A percentile compares a stretch with the other conserved stretches of the same genome.
Evolutionary conservation across 2,888 invertebrate species (phyloP).

Genomic region (Coenonympha glycerion): DNA sequence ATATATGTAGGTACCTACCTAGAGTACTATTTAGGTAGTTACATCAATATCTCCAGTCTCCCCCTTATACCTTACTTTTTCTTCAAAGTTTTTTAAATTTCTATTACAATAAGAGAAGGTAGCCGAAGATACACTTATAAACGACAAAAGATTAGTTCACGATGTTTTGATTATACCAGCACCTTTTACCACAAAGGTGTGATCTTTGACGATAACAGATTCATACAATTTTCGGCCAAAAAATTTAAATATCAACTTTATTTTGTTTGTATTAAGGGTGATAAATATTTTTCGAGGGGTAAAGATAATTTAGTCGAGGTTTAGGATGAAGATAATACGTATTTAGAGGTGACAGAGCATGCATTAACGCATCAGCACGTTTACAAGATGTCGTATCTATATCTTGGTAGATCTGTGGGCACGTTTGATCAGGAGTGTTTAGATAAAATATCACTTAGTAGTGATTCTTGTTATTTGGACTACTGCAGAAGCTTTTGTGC

Average conservation of each 20-base stretch:
- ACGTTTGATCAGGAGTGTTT: constrained; percentile 13
- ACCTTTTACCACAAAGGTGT: constrained; percentile 40
- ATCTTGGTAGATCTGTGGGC: constrained; percentile 3
- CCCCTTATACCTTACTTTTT: too few species aligned
- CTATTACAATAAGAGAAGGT: neutral
- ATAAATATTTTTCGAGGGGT: constrained; percentile 4
- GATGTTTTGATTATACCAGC: constrained; percentile 63
- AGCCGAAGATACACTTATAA: neutral
- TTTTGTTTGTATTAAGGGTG: constrained; percentile 18
- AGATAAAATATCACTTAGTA: constrained; percentile 18
- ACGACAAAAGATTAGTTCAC: constrained; percentile 51
- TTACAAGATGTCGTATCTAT: constrained; percentile 5
- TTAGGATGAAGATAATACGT: constrained; percentile 31
- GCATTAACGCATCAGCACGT: constrained; percentile 52
- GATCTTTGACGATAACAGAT: constrained; percentile 36
- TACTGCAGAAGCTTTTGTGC: neutral
- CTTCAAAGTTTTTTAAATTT: neutral
- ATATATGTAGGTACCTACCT: neutral
- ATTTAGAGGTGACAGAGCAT: constrained; percentile 48
- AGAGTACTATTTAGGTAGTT: neutral
- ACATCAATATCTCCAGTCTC: too few species aligned
- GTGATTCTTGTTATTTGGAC: neutral
- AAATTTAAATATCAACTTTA: constrained; percentile 25
- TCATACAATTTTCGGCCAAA: constrained; percentile 17
- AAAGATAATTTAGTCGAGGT: constrained; percentile 23